phyloP scores from a whole-genome alignment of 2,113 vertebrate species.

The Tiliqua scincoides region DNA sequence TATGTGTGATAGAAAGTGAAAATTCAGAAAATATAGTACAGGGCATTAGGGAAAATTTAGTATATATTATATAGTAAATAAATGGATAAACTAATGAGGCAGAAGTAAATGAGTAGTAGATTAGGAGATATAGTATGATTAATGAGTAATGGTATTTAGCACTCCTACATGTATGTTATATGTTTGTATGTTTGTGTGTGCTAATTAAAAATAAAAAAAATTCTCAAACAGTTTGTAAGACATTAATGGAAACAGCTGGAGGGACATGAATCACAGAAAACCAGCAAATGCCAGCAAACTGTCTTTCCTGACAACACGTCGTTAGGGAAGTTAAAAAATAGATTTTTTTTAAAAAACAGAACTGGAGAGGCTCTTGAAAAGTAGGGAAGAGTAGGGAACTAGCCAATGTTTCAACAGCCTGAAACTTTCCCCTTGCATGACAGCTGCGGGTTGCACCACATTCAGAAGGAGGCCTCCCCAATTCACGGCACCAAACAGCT shows the following conservation, averaged over 20 bases:
- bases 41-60: no score
- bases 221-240: no score
- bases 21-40: no score
- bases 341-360: background rate
- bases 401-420: conserved; percentile 1
- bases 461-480: background rate
- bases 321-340: background rate
- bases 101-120: no score
- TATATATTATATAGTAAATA: no score
- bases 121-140: no score
- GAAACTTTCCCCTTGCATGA: background rate
- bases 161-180: no score
- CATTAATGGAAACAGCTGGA: background rate
- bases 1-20: no score
- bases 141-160: no score
- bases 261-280: background rate
- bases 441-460: background rate
- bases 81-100: no score
- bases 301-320: background rate
- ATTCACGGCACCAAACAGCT: background rate
- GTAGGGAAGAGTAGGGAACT: background rate
- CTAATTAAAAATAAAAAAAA: no score
- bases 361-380: background rate
- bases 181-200: no score
- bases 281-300: background rate